Evolutionary conservation across 2,113 vertebrate species (phyloP).

Genomic region (Girardinichthys multiradiatus): DNA sequence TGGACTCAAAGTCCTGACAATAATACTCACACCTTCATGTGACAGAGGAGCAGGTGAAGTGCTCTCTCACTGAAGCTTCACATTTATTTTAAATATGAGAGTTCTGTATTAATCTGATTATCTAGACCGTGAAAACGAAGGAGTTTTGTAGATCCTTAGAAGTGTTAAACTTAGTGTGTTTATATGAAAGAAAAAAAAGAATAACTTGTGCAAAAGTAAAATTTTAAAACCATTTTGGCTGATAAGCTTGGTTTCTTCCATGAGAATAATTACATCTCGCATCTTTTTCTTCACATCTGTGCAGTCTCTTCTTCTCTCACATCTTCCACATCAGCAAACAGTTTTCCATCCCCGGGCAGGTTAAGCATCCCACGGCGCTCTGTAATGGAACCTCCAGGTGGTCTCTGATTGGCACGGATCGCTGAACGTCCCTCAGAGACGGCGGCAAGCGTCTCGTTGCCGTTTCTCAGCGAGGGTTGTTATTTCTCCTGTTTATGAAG

Average conservation of each 20-base stretch:
- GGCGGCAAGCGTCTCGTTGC: conserved; percentile 34
- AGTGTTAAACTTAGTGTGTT: too few species aligned
- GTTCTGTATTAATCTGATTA: neutral
- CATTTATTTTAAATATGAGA: neutral
- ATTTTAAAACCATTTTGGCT: neutral
- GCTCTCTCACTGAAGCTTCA: neutral
- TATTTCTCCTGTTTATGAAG: conserved; percentile 27
- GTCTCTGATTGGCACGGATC: conserved; percentile 67
- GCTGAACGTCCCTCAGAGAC: conserved; percentile 50
- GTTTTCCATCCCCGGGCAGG: conserved; percentile 36
- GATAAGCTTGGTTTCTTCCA: neutral
- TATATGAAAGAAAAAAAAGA: neutral
- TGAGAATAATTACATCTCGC: neutral
- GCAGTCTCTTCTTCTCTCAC: conserved; percentile 19
- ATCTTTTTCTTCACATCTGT: neutral
- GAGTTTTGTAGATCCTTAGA: too few species aligned
- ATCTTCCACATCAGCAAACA: conserved; percentile 31
- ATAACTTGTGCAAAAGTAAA: neutral
- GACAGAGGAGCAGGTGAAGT: neutral
- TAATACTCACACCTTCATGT: neutral
- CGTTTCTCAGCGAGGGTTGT: conserved; percentile 41
- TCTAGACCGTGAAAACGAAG: neutral
- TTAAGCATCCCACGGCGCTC: conserved; percentile 58
- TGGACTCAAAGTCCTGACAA: too few species aligned
- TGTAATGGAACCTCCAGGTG: conserved; percentile 73